phyloP scores from a whole-genome alignment of 1,140 invertebrate species.

The Rhizoglyphus robini region DNA sequence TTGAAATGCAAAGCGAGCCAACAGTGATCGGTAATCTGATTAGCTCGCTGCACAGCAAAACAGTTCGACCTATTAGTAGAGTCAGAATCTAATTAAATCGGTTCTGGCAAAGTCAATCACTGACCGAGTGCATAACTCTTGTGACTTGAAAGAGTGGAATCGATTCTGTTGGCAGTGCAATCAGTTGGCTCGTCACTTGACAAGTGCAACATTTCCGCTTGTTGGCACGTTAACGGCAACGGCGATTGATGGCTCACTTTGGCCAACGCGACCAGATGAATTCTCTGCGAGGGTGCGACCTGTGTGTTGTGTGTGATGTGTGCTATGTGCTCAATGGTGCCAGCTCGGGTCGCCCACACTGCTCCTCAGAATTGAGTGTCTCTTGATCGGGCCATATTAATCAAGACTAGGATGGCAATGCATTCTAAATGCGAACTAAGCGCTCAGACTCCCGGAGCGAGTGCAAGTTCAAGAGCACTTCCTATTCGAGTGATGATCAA shows the following conservation, averaged over 20 bases:
- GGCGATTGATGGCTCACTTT: constrained; percentile 8
- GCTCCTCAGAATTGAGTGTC: too few species aligned
- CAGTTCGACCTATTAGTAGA: too few species aligned
- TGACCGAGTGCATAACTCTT: not conserved
- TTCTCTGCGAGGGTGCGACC: not conserved
- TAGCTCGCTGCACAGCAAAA: not conserved
- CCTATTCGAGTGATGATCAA: not conserved
- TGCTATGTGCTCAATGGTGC: too few species aligned
- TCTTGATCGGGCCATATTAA: too few species aligned
- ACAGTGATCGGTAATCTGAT: not conserved
- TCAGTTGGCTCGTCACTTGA: too few species aligned
- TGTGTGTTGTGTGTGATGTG: not conserved
- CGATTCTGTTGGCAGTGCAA: too few species aligned
- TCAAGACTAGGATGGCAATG: too few species aligned
- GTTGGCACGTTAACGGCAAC: not conserved
- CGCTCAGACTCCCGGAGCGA: not conserved
- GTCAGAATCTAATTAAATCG: constrained; percentile 1
- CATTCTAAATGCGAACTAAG: too few species aligned
- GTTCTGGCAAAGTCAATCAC: not conserved
- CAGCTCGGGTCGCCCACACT: too few species aligned
- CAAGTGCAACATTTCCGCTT: too few species aligned
- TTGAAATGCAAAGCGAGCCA: constrained; percentile 4
- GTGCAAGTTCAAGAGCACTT: not conserved
- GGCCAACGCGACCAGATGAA: not conserved
- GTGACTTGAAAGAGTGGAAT: too few species aligned